Evolutionary conservation across 2,113 vertebrate species (phyloP).

Genomic region (Eublepharis macularius): DNA sequence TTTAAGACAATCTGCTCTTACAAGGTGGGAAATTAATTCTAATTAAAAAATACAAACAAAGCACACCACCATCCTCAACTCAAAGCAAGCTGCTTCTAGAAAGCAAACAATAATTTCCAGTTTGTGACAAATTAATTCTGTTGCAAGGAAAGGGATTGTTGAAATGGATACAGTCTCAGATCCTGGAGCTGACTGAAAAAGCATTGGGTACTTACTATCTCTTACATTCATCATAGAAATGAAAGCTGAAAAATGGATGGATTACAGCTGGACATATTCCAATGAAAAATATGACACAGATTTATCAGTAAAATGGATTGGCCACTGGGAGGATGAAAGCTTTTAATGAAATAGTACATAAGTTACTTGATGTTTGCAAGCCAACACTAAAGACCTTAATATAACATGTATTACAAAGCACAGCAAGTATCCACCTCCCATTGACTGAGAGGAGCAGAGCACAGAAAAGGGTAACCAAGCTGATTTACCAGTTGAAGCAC

Average conservation of each 20-base stretch:
- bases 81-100: background rate
- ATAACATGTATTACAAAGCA: background rate
- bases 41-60: background rate
- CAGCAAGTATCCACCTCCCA: too few relatives aligned
- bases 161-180: background rate
- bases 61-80: background rate
- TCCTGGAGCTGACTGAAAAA: background rate
- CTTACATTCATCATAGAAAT: background rate
- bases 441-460: background rate
- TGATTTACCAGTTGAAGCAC: background rate
- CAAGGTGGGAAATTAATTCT: background rate
- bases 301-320: background rate
- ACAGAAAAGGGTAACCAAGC: too few relatives aligned
- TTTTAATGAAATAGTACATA: background rate
- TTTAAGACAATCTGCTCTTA: background rate
- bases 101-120: background rate
- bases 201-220: background rate
- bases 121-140: background rate
- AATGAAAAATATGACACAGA: background rate
- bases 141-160: background rate
- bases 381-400: background rate
- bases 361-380: background rate
- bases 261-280: background rate
- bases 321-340: background rate
- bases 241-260: background rate